phyloP scores from a whole-genome alignment of 1,140 invertebrate species.

The Drosophila nasuta region DNA sequence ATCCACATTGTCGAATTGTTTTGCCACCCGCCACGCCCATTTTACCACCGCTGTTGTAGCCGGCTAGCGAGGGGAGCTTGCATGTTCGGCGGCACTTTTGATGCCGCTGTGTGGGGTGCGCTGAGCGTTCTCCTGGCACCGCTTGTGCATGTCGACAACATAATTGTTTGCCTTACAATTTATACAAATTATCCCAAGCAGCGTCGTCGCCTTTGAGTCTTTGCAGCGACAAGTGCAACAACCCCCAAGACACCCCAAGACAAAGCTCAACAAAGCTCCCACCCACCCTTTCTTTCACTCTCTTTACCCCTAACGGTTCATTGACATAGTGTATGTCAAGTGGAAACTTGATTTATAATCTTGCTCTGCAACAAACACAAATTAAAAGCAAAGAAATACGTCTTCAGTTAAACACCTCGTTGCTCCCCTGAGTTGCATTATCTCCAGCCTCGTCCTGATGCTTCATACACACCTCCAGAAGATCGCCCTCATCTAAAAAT shows the following conservation, averaged over 20 bases:
- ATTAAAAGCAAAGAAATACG: neutral
- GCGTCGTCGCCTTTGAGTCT: slow-evolving; percentile 22
- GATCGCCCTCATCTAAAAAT: slow-evolving; percentile 30
- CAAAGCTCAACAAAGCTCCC: neutral
- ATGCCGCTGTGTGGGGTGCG: slow-evolving; percentile 4
- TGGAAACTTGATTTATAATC: slow-evolving; percentile 29
- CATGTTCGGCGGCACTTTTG: slow-evolving; percentile 74
- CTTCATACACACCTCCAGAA: slow-evolving; percentile 31
- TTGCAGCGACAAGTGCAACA: slow-evolving; percentile 52
- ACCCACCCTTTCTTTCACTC: neutral
- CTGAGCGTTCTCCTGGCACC: slow-evolving; percentile 11
- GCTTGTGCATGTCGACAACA: slow-evolving; percentile 72
- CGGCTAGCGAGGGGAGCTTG: slow-evolving; percentile 31
- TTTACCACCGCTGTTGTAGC: neutral
- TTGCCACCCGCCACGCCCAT: slow-evolving; percentile 33
- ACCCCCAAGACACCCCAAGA: slow-evolving; percentile 12
- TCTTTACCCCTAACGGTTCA: slow-evolving; percentile 26
- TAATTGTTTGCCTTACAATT: slow-evolving; percentile 71
- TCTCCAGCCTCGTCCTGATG: slow-evolving; percentile 9
- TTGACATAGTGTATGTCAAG: slow-evolving; percentile 34
- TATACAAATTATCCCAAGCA: slow-evolving; percentile 60
- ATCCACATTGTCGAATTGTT: slow-evolving; percentile 65
- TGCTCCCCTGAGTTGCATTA: neutral
- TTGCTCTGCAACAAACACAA: slow-evolving; percentile 3
- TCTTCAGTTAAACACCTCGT: neutral